Evolutionary conservation across 2,113 vertebrate species (phyloP), one percentile per base, ranked within the genome.

Genomic region (Leptobrachium ailaonicum): DNA sequence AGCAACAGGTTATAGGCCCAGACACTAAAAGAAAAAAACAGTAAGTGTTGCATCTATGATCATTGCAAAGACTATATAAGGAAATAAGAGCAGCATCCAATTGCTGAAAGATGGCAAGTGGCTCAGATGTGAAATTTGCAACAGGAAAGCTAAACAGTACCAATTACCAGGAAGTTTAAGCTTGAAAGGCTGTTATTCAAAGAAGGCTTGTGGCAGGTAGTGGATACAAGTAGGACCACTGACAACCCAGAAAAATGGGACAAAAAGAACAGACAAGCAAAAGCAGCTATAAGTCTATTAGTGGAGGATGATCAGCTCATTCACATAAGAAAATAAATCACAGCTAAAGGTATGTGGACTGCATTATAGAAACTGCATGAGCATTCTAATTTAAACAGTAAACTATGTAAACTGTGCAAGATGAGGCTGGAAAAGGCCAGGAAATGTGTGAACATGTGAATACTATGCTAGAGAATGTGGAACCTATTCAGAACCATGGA

Each of bases 241-340:
- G 40, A 66, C 63, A 68, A 68, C 41, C 66, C 41, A 9, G 10
- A 72, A 41, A 1, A 40, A 56, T 72, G 50, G 47, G 71, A 54
- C 9, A 72, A 41, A 9, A 72, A 40, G 40, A 32, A 72, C 68
- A 71, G 13, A 12, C 66, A 68, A 43, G 66, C 66, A 68, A 43
- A 43, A 13, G 71, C 71, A 12, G 54, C 41, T 13, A 43, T 73
- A 58, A 60, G 56, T 7, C n/a, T 63, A 9, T 63, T 63, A 63
- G 72, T 63, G 41, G 72, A 74, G 42, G 58, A 74, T 63, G 72
- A 74, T 11, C 72, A 74, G 1, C 56, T 74, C 2, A 58, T 74
- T 20, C 56, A 62, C 20, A 63, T 74, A 63, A 63, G 56, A 63
- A 13, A 73, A 14, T 13, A 14, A 50, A 60, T 14, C 6, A 60